Base-by-base conservation (phyloP, 2,888 invertebrate species). In the Volucella bombylans region DNA sequence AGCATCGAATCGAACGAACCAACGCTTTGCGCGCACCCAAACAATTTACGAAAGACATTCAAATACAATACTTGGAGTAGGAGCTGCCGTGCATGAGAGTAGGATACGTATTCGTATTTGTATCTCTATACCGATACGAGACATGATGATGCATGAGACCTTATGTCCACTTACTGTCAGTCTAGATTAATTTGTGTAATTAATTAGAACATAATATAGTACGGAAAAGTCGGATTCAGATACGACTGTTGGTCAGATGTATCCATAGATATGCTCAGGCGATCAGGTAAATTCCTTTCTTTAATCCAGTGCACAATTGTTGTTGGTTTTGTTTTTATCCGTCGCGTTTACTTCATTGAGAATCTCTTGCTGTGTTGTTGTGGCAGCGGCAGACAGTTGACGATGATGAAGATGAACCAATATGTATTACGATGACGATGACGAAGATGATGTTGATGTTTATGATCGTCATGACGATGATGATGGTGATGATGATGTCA, bases 81-180 rank as follows among this genome's bases (percentile, higher is more conserved):
- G 71, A 54, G 57, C 59, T 10, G 65, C 12, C 49, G 18, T 39
- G 4, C 8, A 2, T 15, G n/a, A 23, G 41, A 41, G 11, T 31
- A 31, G n/a, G 31, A 31, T 31, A 31, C 31, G 4, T 31, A 31
- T 31, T 31, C 31, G 31, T 31, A 31, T 31, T 31, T 31, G 4
- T 31, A 31, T 6, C 31, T 31, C 6, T 31, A 31, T 31, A 6
- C 31, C 31, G 31, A 6, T 31, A 31, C 4, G 31, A 31, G 31
- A 6, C 67, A 61, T 61, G 61, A 83, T 69, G 79, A 71, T 85
- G 85, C 85, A 81, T 81, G 85, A 85, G 76, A 85, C 81, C 81
- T 85, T 85, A 72, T 81, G 85, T 85, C 85, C 85, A 85, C 85
- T 85, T 85, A 85, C 80, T 85, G 85, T 85, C 85, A 81, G 77